phyloP scores from a whole-genome alignment of 2,797 vertebrate species.

The Pterois miles region DNA sequence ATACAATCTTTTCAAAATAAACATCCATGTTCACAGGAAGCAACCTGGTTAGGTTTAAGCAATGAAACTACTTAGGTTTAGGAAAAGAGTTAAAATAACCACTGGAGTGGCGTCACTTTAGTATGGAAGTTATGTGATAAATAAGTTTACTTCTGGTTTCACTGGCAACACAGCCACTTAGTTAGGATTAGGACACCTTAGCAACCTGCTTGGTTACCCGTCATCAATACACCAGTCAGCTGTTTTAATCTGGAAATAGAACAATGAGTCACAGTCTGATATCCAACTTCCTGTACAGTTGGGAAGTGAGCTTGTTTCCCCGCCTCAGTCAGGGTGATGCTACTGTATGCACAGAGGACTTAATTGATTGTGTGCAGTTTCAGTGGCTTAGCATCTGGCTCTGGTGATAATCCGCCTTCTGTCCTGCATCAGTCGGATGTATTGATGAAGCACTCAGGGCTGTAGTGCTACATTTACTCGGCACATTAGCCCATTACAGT shows the following conservation, averaged over 20 bases:
- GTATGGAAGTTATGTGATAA: no score
- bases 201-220: neutral
- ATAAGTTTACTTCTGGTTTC: no score
- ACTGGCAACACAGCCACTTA: no score
- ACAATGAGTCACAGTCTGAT: neutral
- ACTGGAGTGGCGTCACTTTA: no score
- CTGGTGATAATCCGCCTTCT: conserved; percentile 77
- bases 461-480: conserved; percentile 74
- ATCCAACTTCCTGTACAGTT: conserved; percentile 10
- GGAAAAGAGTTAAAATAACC: no score
- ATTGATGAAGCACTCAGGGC: conserved; percentile 78
- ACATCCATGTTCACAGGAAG: no score
- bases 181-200: no score
- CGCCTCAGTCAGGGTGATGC: conserved; percentile 30
- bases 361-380: conserved; percentile 78
- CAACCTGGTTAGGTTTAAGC: no score
- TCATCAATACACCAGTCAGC: neutral
- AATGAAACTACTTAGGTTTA: no score
- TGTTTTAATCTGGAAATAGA: neutral
- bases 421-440: conserved; percentile 74
- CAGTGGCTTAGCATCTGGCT: conserved; percentile 79
- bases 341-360: conserved; percentile 66
- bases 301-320: conserved; percentile 1
- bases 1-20: no score
- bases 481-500: conserved; percentile 75